Evolutionary conservation across 2,888 invertebrate genomes (phyloP), one percentile per base, ranked within the genome.

Genomic region (Oscheius onirici): DNA sequence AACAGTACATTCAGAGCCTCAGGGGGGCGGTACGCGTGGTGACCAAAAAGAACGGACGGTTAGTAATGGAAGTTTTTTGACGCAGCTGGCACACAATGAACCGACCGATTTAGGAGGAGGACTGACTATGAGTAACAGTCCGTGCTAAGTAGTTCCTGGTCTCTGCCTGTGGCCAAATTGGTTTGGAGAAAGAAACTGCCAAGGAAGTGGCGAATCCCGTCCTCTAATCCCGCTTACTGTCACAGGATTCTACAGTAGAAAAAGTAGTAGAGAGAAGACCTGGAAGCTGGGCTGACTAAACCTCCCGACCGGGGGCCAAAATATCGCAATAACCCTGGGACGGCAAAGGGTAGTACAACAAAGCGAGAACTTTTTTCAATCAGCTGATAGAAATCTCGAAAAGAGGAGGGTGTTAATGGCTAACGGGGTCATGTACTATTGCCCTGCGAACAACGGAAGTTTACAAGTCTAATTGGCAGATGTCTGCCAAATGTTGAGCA

Each of bases 391-490:
- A 34, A 34, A 34, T 34, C 34, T 34, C 34, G 34, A 34, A 34
- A 34, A 6, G 34, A 8, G 34, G 34, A 34, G 34, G 34, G 34
- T 34, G 34, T 34, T 34, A n/a, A n/a, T n/a, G n/a, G 34, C 8
- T 34, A 34, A 34, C 34, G 34, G 34, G 34, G 34, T 34, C 34
- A 34, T 34, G 34, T 34, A 34, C 5, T 34, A 34, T 34, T 34
- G 34, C 5, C 34, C 34, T 8, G 8, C 8, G 34, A 34, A 34
- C 34, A 34, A 34, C 60, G 60, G 60, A 60, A 60, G 60, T 60
- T 60, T 60, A 63, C 28, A 63, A n/a, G 63, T n/a, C 63, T 63
- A 63, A 63, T 63, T 63, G 63, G 63, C 63, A 63, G 63, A 63
- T 63, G 63, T 46, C 63, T 28, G 49, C 63, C 63, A 49, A 49